Evolutionary conservation across 1,140 invertebrate species (phyloP), one percentile per base, ranked within the genome.

Genomic region (Pteromalus puparum): DNA sequence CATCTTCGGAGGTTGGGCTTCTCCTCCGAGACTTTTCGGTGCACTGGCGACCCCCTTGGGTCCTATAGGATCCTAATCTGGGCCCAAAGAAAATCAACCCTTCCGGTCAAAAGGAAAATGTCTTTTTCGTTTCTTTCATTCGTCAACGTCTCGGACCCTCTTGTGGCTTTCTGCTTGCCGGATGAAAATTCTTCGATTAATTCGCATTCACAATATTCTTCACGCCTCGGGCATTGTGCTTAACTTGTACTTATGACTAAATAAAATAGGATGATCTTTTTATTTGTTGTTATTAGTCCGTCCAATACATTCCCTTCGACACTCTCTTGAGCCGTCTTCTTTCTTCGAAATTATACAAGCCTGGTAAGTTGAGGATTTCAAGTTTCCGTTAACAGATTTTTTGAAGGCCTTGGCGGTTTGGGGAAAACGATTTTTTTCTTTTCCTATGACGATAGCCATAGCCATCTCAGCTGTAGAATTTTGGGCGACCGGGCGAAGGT

Each of bases 161-260:
- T 88, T 81, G 85, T 87, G 83, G n/a, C 15, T 13, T 78, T 72
- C 82, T 83, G 70, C 21, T 86, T 61, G 12, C 81, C 78, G 72
- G 81, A 65, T 86, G 46, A 70, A 83, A 83, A 83, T 82, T 89
- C 88, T 90, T 90, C 87, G 88, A 91, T 90, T 91, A 91, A 91
- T 91, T 91, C 89, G 89, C 88, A 88, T 91, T 91, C 91, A 91
- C 89, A 91, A 90, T 88, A 88, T 90, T 89, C 88, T 90, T 91
- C 89, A 89, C 90, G 87, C 90, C 88, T 90, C 83, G 68, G 68
- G 84, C 82, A 87, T 78, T 76, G 83, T 87, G 87, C 87, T 87
- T 86, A 89, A 90, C 85, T 80, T 80, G 46, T 83, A 87, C 88
- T 90, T 89, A 90, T 76, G 28, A 38, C n/a, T 72, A 67, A 83